Base-by-base conservation (phyloP, 2,797 vertebrate species). In the Siniperca undulata region DNA sequence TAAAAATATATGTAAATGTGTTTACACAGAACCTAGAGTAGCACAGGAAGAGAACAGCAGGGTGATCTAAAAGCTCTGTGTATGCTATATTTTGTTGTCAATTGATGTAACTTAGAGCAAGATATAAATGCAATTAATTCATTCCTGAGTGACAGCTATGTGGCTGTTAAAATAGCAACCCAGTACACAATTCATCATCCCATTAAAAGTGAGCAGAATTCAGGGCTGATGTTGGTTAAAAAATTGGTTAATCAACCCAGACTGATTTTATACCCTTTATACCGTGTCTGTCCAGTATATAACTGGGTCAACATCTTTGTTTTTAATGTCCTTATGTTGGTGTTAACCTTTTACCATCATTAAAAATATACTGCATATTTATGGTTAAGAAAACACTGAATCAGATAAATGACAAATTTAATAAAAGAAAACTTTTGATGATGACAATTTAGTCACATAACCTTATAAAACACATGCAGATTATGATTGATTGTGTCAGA, bases 71-170 rank as follows among this genome's bases (percentile, higher is more conserved):
- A 75, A 70, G 67, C 72, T 67, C 40, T 20, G 11, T 79, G 46
- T 50, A 13, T 24, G 55, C 68, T 82, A 27, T 40, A 58, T 52
- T 68, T 83, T 81, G 22, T 66, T 83, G 59, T 72, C 70, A 66
- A 17, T 87, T 73, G 65, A 75, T 40, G 69, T 60, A 27, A 86
- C 84, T 89, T 42, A 74, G 42, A 85, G 60, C 53, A 48, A 66
- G 24, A 81, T 77, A 81, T 75, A 89, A 89, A 88, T 84, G 48
- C 81, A 82, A 90, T 76, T 69, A 84, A 93, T 94, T 86, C 76
- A 90, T 87, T 88, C 85, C 84, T 88, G 83, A 89, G 83, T 88
- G 84, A 90, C 73, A 73, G 81, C 85, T 89, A 92, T 90, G 93
- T 93, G 94, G 90, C 85, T 66, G 76, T 72, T 90, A 64, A 74